Evolutionary conservation across 2,113 vertebrate species (phyloP).

Genomic region (Polyodon spathula): DNA sequence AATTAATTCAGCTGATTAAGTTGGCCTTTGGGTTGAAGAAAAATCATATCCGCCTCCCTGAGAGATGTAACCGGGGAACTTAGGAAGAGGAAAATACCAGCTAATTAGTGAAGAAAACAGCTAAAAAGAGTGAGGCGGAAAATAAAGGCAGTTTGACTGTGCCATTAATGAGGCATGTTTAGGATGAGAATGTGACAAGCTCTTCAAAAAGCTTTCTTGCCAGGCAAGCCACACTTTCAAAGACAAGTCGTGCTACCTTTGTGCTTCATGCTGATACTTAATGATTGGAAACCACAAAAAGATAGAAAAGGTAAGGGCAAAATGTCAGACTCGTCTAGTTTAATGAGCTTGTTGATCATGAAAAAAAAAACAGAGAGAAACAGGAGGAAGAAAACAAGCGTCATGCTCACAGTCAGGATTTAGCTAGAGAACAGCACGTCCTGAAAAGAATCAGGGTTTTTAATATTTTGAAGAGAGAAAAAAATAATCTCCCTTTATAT

Average conservation of each 20-base stretch:
- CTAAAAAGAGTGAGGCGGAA: conserved; percentile 29
- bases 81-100: conserved; percentile 49
- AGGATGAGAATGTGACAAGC: conserved; percentile 56
- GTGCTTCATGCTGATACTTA: conserved; percentile 46
- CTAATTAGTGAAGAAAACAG: conserved; percentile 59
- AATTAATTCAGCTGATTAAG: conserved; percentile 74
- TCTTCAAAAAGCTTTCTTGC: conserved; percentile 49
- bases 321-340: conserved; percentile 47
- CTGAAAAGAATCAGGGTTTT: conserved; percentile 14
- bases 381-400: conserved; percentile 29
- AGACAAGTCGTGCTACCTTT: conserved; percentile 46
- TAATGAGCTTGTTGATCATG: conserved; percentile 55
- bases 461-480: conserved; percentile 7
- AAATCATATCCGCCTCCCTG: conserved; percentile 67
- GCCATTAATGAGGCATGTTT: conserved; percentile 68
- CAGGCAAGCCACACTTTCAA: conserved; percentile 35
- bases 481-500: conserved; percentile 1
- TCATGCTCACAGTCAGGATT: conserved; percentile 9
- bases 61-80: conserved; percentile 61
- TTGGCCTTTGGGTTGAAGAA: conserved; percentile 72
- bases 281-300: conserved; percentile 46
- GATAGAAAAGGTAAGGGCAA: conserved; percentile 37
- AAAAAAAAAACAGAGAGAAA: conserved; percentile 26
- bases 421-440: conserved; percentile 9
- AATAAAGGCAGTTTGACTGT: conserved; percentile 49